Percentiles rank a stretch among this genome's conserved stretches.
phyloP scores from a whole-genome alignment of 2,888 invertebrate species.

The Gymnosoma rotundatum region DNA sequence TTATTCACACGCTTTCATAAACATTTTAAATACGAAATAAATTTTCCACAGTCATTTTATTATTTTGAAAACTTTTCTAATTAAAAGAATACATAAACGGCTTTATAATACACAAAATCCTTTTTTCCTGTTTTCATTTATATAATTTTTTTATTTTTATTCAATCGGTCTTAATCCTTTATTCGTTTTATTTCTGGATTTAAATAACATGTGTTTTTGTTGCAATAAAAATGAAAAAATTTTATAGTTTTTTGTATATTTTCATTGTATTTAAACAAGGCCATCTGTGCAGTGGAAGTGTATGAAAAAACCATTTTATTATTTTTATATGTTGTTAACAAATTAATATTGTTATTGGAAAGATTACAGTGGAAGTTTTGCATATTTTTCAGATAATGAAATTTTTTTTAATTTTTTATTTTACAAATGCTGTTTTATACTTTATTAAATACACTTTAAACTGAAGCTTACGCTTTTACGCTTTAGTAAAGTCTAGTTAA shows the following conservation, averaged over 20 bases:
- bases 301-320: slow-evolving; percentile 60
- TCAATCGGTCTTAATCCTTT: neutral
- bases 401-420: neutral
- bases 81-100: neutral
- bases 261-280: slow-evolving; percentile 10
- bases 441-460: neutral
- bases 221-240: slow-evolving; percentile 41
- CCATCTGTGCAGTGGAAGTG: slow-evolving; percentile 39
- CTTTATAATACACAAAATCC: neutral
- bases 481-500: no score
- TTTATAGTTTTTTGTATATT: slow-evolving; percentile 43
- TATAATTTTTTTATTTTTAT: neutral
- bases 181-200: slow-evolving; percentile 15
- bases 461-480: no score
- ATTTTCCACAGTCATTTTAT: neutral
- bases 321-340: slow-evolving; percentile 66
- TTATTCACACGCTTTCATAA: neutral
- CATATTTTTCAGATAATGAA: neutral
- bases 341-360: slow-evolving; percentile 68
- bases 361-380: slow-evolving; percentile 6
- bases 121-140: neutral
- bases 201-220: slow-evolving; percentile 48
- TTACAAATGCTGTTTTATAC: neutral
- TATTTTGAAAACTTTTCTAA: neutral
- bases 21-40: neutral